phyloP scores from a whole-genome alignment of 37 sponge, comb jelly and placozoan genomes.

The Oopsacas minuta region DNA sequence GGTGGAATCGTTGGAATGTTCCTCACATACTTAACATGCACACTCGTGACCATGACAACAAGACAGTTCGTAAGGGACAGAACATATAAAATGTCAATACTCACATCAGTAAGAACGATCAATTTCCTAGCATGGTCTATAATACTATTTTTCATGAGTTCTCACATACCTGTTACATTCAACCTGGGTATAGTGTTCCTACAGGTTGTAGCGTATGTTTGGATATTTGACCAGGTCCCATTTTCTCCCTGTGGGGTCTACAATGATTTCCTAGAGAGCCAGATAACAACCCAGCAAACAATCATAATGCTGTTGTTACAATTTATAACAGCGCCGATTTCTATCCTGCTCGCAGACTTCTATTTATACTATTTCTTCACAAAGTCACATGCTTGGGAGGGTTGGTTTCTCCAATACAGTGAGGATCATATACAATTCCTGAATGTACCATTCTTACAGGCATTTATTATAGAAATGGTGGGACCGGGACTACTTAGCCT shows the following conservation, averaged over 20 bases:
- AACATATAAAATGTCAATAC: neutral
- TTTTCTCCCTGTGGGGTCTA: slow-evolving; percentile 1
- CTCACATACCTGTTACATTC: neutral
- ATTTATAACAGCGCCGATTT: neutral
- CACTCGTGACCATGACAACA: neutral
- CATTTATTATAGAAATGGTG: neutral
- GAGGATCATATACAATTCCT: neutral
- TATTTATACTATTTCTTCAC: neutral
- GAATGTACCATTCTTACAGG: neutral
- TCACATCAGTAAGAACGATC: neutral
- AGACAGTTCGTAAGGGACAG: neutral
- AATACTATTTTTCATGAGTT: neutral
- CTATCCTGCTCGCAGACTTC: neutral
- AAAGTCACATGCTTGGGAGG: neutral
- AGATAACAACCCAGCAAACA: neutral
- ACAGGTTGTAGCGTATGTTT: neutral
- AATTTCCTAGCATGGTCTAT: neutral
- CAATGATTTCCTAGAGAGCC: neutral
- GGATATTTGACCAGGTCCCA: neutral
- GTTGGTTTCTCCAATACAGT: neutral
- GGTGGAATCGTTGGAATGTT: neutral
- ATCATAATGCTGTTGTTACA: neutral
- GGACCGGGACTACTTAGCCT: neutral
- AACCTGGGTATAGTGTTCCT: neutral
- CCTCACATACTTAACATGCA: neutral